phyloP scores from a whole-genome alignment of 2,113 vertebrate genomes.

The Condylura cristata region DNA sequence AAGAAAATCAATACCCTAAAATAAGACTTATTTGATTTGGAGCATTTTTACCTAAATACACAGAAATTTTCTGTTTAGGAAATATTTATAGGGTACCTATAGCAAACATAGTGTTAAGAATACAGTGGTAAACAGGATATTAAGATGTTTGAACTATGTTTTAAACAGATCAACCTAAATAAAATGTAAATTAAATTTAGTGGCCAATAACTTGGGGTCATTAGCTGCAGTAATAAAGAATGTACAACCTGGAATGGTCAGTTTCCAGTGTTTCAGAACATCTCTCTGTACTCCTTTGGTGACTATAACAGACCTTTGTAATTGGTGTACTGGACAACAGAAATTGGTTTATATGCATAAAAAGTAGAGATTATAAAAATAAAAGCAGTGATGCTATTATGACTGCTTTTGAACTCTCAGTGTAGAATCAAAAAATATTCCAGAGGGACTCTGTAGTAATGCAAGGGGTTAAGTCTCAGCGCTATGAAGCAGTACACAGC shows the following conservation, averaged over 20 bases:
- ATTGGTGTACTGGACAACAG: not conserved
- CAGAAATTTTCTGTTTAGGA: not conserved
- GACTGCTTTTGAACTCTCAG: not conserved
- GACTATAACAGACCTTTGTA: not conserved
- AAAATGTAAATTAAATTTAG: not conserved
- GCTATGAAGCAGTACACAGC: too few relatives aligned
- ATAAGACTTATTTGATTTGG: not conserved
- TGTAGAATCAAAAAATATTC: not conserved
- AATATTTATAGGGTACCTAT: not conserved
- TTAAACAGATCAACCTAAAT: not conserved
- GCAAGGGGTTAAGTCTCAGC: too few relatives aligned
- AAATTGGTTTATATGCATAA: not conserved
- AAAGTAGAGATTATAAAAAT: not conserved
- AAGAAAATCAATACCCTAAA: constrained; percentile 24
- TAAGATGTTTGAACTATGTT: not conserved
- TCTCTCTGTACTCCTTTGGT: accelerated
- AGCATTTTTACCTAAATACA: not conserved
- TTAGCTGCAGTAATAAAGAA: not conserved
- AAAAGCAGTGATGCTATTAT: not conserved
- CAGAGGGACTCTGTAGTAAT: not conserved
- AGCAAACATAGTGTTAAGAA: not conserved
- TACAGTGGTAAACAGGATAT: not conserved
- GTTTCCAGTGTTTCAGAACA: not conserved
- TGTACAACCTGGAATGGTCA: not conserved
- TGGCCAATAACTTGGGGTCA: not conserved